phyloP scores from a whole-genome alignment of 1,140 invertebrate genomes.

The Neuroterus valhalla region DNA sequence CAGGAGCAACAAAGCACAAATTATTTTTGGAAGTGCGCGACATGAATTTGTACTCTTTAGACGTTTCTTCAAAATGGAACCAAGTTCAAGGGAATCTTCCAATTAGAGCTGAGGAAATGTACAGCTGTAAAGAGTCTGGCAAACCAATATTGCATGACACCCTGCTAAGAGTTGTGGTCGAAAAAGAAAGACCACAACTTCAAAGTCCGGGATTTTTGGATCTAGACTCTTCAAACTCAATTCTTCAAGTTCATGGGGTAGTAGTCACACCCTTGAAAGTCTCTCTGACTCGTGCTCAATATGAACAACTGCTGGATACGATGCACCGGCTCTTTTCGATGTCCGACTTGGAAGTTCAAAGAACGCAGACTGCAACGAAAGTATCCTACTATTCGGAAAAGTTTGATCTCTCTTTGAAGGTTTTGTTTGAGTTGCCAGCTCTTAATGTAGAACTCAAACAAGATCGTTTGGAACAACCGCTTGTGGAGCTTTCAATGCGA shows the following conservation, averaged over 20 bases:
- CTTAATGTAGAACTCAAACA: slow-evolving; percentile 84
- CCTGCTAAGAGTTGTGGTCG: slow-evolving; percentile 81
- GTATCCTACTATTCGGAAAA: slow-evolving; percentile 61
- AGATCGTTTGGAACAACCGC: slow-evolving; percentile 79
- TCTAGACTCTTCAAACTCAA: slow-evolving; percentile 59
- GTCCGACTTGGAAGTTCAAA: slow-evolving; percentile 49
- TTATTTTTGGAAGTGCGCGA: slow-evolving; percentile 84
- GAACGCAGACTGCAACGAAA: slow-evolving; percentile 49
- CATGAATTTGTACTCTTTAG: slow-evolving; percentile 91
- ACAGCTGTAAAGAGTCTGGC: slow-evolving; percentile 80
- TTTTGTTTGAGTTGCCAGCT: slow-evolving; percentile 83
- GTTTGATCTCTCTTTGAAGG: slow-evolving; percentile 72
- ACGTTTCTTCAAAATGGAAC: slow-evolving; percentile 73
- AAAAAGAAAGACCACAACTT: slow-evolving; percentile 64
- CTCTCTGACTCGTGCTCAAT: slow-evolving; percentile 88
- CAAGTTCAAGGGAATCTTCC: slow-evolving; percentile 64
- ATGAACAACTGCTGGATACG: slow-evolving; percentile 91
- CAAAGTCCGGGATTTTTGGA: slow-evolving; percentile 69
- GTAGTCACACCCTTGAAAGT: slow-evolving; percentile 90
- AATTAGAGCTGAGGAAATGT: slow-evolving; percentile 79
- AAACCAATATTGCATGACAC: slow-evolving; percentile 89
- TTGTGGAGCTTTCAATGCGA: slow-evolving; percentile 88
- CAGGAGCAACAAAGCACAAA: slow-evolving; percentile 67
- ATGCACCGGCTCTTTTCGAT: slow-evolving; percentile 74
- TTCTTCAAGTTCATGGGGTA: slow-evolving; percentile 82